These are phyloP conservation scores for Synanceia verrucosa DNA, from an alignment of 2,797 vertebrate genomes.

Conservation along the genomic window DNA sequence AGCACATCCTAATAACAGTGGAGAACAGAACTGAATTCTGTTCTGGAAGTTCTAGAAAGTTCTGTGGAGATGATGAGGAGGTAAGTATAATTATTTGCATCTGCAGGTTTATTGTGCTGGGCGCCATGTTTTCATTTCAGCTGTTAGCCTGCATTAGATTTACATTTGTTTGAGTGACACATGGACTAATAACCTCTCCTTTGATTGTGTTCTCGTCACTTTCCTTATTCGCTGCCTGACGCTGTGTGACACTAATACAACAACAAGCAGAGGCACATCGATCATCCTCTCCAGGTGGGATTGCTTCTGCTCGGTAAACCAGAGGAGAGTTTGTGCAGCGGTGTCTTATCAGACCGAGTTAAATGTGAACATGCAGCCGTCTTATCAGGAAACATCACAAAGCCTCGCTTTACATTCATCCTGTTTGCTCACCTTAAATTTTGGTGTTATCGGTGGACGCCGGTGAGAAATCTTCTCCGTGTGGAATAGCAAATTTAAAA, in stretches of 20 bases:
- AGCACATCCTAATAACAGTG: no score
- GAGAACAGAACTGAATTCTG: no score
- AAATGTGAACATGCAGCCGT: neutral
- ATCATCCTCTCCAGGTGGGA: neutral
- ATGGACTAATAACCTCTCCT: neutral
- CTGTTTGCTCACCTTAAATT: neutral
- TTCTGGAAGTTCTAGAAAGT: no score
- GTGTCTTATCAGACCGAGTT: neutral
- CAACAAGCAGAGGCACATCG: neutral
- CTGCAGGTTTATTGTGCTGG: no score
- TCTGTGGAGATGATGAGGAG: no score
- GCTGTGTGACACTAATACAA: neutral
- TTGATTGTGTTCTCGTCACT: neutral
- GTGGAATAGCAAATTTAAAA: neutral
- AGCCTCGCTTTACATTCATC: slow-evolving; percentile 15
- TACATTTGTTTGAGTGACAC: neutral
- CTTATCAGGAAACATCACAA: neutral
- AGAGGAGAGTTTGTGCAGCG: neutral
- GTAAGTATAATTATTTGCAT: no score
- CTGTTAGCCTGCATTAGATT: neutral
- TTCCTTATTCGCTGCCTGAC: neutral
- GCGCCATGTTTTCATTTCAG: neutral
- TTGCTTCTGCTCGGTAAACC: neutral
- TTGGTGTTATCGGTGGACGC: neutral
- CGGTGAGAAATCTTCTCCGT: neutral